Conservation (phyloP, 2,797 vertebrate species). For the Urocyon cinereoargenteus region DNA sequence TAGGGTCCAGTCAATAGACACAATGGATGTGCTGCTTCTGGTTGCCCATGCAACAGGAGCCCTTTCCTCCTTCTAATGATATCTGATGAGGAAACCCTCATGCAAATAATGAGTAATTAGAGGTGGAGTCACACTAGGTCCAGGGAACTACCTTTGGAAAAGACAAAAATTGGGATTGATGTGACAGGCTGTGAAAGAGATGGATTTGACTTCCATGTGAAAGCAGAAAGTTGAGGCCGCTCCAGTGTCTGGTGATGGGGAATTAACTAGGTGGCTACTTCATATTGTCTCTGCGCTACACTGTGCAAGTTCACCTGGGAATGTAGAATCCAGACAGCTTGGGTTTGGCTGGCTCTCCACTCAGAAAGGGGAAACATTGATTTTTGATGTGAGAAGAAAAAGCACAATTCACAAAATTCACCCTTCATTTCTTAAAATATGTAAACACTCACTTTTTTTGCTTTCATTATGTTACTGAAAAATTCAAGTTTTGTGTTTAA, state of each 20-base stretch:
- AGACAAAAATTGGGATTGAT: neutral
- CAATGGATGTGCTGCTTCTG: neutral
- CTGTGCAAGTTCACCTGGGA: neutral
- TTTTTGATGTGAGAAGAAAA: neutral
- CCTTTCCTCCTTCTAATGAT: neutral
- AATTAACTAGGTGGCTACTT: neutral
- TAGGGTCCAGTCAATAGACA: neutral
- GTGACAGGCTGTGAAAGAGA: neutral
- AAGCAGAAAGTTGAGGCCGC: neutral
- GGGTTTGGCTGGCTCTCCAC: neutral
- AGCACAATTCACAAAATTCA: neutral
- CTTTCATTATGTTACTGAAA: neutral
- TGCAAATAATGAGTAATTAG: neutral
- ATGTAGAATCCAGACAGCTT: neutral
- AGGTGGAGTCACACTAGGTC: neutral
- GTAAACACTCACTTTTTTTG: neutral
- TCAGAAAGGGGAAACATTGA: neutral
- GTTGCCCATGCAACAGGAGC: slow-evolving; percentile 48
- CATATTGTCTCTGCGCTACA: neutral
- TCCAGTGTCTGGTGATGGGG: neutral
- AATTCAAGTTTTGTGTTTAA: neutral
- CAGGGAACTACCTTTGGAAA: neutral
- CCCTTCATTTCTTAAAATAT: neutral
- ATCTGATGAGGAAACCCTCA: neutral
- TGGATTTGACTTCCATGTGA: neutral